Conservation (phyloP, 1,140 invertebrate species). For the Ptiloglossa arizonensis region DNA sequence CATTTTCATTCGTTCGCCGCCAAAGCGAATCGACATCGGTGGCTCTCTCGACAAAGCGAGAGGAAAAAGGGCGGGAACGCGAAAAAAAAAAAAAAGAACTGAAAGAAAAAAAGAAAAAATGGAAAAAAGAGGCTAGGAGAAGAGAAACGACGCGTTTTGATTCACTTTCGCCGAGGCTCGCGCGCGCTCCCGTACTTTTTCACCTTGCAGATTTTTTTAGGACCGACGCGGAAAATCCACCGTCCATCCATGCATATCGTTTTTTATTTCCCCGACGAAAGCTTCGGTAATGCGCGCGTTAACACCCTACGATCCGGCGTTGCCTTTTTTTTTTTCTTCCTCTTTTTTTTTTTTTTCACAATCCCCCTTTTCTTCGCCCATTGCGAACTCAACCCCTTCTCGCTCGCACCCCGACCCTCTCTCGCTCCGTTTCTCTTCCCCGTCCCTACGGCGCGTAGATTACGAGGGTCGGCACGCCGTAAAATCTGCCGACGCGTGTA, state of each 20-base stretch:
- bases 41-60: slow-evolving; percentile 14
- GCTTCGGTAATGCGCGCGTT: slow-evolving; percentile 49
- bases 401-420: background rate
- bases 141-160: slow-evolving; percentile 40
- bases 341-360: slow-evolving; percentile 25
- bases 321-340: background rate
- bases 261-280: slow-evolving; percentile 48
- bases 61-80: background rate
- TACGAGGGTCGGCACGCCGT: slow-evolving; percentile 43
- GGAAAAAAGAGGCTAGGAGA: slow-evolving; percentile 34
- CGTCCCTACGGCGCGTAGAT: slow-evolving; percentile 43
- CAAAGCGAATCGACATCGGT: slow-evolving; percentile 21
- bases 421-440: slow-evolving; percentile 36
- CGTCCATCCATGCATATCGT: slow-evolving; percentile 48
- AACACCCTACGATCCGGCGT: slow-evolving; percentile 35
- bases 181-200: slow-evolving; percentile 3
- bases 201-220: slow-evolving; percentile 46
- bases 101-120: background rate
- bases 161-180: slow-evolving; percentile 40
- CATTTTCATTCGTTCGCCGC: slow-evolving; percentile 17
- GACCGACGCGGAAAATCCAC: slow-evolving; percentile 35
- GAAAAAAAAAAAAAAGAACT: background rate
- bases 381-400: slow-evolving; percentile 1
- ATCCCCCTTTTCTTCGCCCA: slow-evolving; percentile 30
- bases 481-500: slow-evolving; percentile 52